Evolutionary conservation across 2,888 invertebrate species (phyloP), one percentile per base, ranked within the genome.

Genomic region (Drosophila ezoana): DNA sequence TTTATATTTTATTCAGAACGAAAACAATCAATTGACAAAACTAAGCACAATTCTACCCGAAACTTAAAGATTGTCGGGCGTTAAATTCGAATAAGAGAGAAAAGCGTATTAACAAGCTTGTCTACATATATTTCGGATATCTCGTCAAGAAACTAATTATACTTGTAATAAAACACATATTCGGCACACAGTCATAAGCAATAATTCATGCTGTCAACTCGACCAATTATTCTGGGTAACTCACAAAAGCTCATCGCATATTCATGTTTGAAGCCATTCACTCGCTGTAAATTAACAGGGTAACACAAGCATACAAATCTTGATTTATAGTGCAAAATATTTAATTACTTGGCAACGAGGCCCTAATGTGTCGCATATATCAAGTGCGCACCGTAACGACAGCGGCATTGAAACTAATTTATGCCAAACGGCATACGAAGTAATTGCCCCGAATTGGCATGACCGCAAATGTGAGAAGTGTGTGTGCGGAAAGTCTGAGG

Each of bases 361-460:
- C 63, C 57, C 61, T 73, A 78, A 79, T 64, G 70, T 59, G 69
- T 68, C 66, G 58, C 78, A 83, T 78, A 88, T 70, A 81, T 83
- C 89, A 88, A 78, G 69, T 59, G 65, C 53, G 18, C 18, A 57
- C 71, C 37, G 62, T 61, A 67, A 16, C 38, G 20, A 38, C 23
- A 33, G 48, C 56, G 63, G 38, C 20, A 71, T 64, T 81, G 81
- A 72, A 76, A 83, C 76, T 89, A 89, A 89, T 84, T 78, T 84
- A 84, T 89, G 79, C 79, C 76, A 84, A 84, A 74, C 69, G 79
- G 74, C 76, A 73, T 56, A 51, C 67, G 54, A 87, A 79, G 76
- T 89, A 87, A 84, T 84, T 87, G 81, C 81, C 63, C 54, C 51
- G 74, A 84, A 87, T 84, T 87, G 81, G 81, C 72, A 79, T 68